Evolutionary conservation across 2,888 invertebrate species (phyloP).

Genomic region (Trimorus sp.): DNA sequence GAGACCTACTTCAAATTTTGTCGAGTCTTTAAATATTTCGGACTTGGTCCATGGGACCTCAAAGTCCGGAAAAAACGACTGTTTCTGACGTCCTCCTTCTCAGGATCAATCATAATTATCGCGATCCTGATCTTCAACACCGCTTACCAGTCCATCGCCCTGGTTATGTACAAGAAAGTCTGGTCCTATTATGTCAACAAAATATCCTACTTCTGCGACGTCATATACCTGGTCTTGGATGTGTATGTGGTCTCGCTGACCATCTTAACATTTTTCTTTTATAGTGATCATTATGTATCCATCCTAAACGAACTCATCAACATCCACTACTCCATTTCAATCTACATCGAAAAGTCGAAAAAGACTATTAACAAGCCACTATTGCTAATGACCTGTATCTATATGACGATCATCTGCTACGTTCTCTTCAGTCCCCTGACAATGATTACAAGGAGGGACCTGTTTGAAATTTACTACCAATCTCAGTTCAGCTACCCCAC

Average conservation of each 20-base stretch:
- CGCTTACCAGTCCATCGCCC: neutral
- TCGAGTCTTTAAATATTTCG: neutral
- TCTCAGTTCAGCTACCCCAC: neutral
- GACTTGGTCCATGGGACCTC: neutral
- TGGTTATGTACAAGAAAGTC: neutral
- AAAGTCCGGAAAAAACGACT: neutral
- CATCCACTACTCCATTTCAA: constrained; percentile 1
- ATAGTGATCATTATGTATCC: neutral
- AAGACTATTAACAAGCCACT: neutral
- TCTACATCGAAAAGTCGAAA: neutral
- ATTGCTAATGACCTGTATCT: neutral
- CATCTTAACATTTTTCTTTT: neutral
- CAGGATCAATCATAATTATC: neutral
- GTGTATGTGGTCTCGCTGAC: neutral
- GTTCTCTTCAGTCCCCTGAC: neutral
- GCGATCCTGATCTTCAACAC: neutral
- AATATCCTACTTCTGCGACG: neutral
- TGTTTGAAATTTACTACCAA: constrained; percentile 1
- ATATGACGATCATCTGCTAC: neutral
- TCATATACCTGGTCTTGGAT: neutral
- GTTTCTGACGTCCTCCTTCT: neutral
- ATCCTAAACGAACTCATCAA: constrained; percentile 9
- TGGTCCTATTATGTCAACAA: neutral
- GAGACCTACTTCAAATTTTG: constrained; percentile 10
- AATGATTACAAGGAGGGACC: too few species aligned